Evolutionary conservation across 2,113 vertebrate genomes (phyloP).

Genomic region (Oncorhynchus masou): DNA sequence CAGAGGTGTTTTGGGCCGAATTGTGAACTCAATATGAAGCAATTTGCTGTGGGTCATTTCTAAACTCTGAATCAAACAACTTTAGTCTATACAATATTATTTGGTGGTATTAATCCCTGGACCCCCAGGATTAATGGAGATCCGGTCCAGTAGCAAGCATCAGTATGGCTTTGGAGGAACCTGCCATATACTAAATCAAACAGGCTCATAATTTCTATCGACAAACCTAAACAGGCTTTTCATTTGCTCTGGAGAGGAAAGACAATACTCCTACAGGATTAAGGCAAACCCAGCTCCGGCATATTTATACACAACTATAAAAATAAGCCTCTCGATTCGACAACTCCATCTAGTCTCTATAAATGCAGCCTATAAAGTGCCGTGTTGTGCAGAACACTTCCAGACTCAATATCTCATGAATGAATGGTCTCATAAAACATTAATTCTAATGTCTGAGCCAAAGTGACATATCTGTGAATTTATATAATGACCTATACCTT

Average conservation of each 20-base stretch:
- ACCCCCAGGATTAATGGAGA: not conserved
- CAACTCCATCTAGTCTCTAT: slow-evolving; percentile 23
- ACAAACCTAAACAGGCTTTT: slow-evolving; percentile 30
- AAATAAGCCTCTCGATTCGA: slow-evolving; percentile 16
- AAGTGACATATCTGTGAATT: not conserved
- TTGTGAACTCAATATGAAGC: not conserved
- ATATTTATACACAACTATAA: slow-evolving; percentile 40
- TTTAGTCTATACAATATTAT: not conserved
- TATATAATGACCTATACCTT: not conserved
- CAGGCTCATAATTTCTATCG: slow-evolving; percentile 39
- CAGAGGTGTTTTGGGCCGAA: not conserved
- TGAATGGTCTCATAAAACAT: not conserved
- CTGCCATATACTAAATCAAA: slow-evolving; percentile 61
- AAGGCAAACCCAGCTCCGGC: slow-evolving; percentile 38
- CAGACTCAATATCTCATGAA: not conserved
- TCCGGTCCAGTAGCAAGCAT: slow-evolving; percentile 10
- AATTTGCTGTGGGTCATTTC: not conserved
- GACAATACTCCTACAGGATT: slow-evolving; percentile 43
- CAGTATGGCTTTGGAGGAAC: slow-evolving; percentile 28
- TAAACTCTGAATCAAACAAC: not conserved
- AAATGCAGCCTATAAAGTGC: slow-evolving; percentile 37
- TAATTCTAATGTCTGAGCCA: not conserved
- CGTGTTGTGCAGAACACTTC: not conserved
- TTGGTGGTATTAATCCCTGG: slow-evolving; percentile 3
- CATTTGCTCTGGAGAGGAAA: slow-evolving; percentile 43